Evolutionary conservation across 2,113 vertebrate genomes (phyloP).

Genomic region (Enhydra lutris): DNA sequence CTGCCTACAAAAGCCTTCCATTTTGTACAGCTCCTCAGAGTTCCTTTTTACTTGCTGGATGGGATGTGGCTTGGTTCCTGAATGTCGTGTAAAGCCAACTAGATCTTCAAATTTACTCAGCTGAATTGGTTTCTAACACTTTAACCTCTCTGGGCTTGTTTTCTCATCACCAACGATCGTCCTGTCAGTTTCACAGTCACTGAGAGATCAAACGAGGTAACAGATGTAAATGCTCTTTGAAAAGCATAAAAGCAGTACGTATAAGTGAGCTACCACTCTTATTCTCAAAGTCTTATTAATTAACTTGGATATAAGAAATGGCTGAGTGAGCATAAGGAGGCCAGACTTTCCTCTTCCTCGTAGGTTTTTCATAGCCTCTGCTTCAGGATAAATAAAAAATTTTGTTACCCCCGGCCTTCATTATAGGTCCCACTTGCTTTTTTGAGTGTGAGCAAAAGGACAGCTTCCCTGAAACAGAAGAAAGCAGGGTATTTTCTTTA

Average conservation of each 20-base stretch:
- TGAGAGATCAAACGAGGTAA: neutral
- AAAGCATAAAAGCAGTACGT: neutral
- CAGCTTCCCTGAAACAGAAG: neutral
- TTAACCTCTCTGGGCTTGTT: slow-evolving; percentile 25
- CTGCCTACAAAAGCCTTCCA: neutral
- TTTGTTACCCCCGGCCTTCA: neutral
- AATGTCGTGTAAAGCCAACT: neutral
- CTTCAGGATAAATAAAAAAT: neutral
- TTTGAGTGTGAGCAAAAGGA: neutral
- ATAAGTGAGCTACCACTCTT: neutral
- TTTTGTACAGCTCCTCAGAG: neutral
- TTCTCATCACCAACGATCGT: neutral
- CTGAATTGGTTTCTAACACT: neutral
- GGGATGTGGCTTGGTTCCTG: neutral
- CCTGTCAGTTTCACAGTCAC: neutral
- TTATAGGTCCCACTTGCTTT: neutral
- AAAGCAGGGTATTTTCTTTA: neutral
- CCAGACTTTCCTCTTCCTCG: neutral
- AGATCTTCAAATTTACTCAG: neutral
- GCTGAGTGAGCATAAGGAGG: neutral
- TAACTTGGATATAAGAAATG: neutral
- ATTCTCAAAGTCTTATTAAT: neutral
- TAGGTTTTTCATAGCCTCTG: neutral
- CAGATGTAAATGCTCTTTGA: neutral
- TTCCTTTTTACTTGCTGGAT: neutral